A percentile compares a stretch with the other conserved stretches of the same genome.
phyloP scores from a whole-genome alignment of 2,113 vertebrate species.

The Nerophis ophidion region DNA sequence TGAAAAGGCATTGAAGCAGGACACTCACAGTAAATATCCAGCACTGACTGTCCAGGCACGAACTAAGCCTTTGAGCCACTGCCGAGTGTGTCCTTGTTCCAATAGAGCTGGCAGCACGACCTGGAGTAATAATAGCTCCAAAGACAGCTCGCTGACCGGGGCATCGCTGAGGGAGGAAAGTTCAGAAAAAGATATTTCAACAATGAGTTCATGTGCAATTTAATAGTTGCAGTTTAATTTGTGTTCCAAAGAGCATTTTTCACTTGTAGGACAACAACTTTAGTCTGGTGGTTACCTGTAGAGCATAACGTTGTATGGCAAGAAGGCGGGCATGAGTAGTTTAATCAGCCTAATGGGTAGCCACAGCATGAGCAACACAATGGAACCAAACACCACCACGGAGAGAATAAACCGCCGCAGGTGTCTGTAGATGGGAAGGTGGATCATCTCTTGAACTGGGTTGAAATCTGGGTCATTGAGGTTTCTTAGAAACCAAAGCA shows the following conservation, averaged over 20 bases:
- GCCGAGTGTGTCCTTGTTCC: slow-evolving; percentile 95
- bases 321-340: slow-evolving; percentile 85
- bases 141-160: slow-evolving; percentile 94
- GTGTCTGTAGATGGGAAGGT: slow-evolving; percentile 96
- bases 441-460: slow-evolving; percentile 99
- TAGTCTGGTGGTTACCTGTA: slow-evolving; percentile 80
- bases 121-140: slow-evolving; percentile 94
- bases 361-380: slow-evolving; percentile 98
- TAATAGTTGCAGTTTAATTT: neutral
- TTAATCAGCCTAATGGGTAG: slow-evolving; percentile 96
- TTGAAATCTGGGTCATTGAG: slow-evolving; percentile 99
- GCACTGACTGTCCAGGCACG: slow-evolving; percentile 95
- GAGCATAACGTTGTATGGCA: slow-evolving; percentile 98
- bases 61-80: slow-evolving; percentile 97
- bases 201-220: neutral
- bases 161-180: slow-evolving; percentile 79
- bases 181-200: slow-evolving; percentile 6
- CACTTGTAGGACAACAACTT: neutral
- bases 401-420: slow-evolving; percentile 96
- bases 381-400: slow-evolving; percentile 97
- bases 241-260: neutral
- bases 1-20: neutral
- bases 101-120: slow-evolving; percentile 96
- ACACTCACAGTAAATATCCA: slow-evolving; percentile 90
- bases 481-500: slow-evolving; percentile 98